Base-by-base conservation (phyloP, 2,888 invertebrate species). In the Parnassius orleans region DNA sequence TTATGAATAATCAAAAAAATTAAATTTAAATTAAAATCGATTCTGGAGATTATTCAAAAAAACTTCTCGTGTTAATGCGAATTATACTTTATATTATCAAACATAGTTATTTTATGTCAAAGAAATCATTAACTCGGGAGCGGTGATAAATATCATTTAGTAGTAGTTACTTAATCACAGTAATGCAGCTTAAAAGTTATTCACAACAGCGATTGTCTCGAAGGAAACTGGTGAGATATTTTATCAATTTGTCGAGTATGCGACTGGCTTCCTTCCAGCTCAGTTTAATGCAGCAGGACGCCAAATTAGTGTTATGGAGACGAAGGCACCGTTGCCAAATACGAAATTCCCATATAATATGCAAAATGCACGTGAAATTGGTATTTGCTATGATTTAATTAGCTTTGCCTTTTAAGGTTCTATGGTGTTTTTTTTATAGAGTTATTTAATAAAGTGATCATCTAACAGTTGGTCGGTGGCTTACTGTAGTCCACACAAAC, bases 221-320 rank as follows among this genome's bases (percentile, higher is more conserved):
- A 50, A 60, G 43, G 14, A 60, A 60, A 53, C 42, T 50, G 44
- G 60, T 54, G 53, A 60, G 60, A 60, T 55, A 55, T 65, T 65
- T 62, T 58, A 65, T 65, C 65, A 65, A 60, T 65, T 65, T 62
- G 62, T 57, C 53, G 57, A 54, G 60, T 60, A 60, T 60, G 54
- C 59, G 51, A 48, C 57, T 65, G 65, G 65, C 65, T 47, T 51
- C 33, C 44, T 46, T 59, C 65, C 65, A 65, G 47, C 52, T 24
- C n/a, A 15, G 44, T 46, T 44, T 24, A 50, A 42, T 50, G n/a
- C 5, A 52, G 46, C 33, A 33, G 33, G 33, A 24, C 46, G 52
- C 59, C 59, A 59, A 53, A 41, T 43, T 42, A 12, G 19, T 55
- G 54, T 53, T 59, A 55, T 43, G 50, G 33, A 43, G 24, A 60